Evolutionary conservation across 2,797 vertebrate genomes (phyloP), one percentile per base, ranked within the genome.

Genomic region (Gymnothorax reevesii): DNA sequence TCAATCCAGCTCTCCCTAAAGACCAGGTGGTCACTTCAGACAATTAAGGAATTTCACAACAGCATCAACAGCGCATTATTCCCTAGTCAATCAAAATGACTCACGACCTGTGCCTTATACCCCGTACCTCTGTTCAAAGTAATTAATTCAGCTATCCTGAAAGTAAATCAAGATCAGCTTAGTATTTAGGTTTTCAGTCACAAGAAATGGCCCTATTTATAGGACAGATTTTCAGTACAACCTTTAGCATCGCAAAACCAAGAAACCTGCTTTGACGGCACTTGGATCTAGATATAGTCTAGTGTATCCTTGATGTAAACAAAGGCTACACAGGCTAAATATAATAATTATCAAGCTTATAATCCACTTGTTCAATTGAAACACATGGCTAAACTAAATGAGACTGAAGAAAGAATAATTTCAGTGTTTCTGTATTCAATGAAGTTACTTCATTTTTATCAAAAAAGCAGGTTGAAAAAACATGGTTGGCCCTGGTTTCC

Each of bases 11-110:
- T 13, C 17, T 71, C 60, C 60, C 60, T 9, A 20, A 52, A 62
- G 60, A 64, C 49, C 87, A 85, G 54, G 71, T 64, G 71, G 54
- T 75, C 73, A 57, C 15, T 33, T 25, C 64, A 69, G 60, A 75
- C 15, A 57, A 73, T 22, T 84, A 8, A 59, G 42, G 60, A 0
- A 42, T 20, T 77, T 85, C 3, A 86, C 59, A 25, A 64, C 25
- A 52, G 64, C 22, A 60, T 25, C 84, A 49, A 49, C 4, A 85
- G 20, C 77, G 79, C 33, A 75, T 49, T 4, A 20, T 15, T 42
- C 52, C 27, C n/a, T 59, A 64, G 57, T 42, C 64, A 13, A 49
- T 27, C 42, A 57, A 59, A 85, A 62, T 27, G 27, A n/a, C 55
- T 27, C 33, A 2, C 33, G 17, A 10, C 13, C 75, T 79, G 75